Conservation (phyloP, 2,888 invertebrate species). For the Lithosia quadra region DNA sequence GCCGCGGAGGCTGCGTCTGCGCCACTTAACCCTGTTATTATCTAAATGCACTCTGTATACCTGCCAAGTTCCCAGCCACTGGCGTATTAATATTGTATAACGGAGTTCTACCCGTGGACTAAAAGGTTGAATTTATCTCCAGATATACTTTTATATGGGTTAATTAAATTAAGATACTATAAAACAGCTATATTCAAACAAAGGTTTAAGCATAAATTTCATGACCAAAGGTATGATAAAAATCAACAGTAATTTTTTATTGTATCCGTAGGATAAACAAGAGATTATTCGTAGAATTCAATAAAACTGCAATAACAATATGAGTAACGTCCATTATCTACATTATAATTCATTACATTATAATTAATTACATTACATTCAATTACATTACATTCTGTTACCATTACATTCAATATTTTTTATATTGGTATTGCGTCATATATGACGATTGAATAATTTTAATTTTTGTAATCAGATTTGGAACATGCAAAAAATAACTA, state of each 20-base stretch:
- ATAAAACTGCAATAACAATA: background rate
- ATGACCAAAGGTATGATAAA: background rate
- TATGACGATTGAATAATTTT: too few species aligned
- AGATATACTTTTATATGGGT: conserved; percentile 2
- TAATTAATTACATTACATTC: background rate
- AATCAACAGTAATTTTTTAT: too few species aligned
- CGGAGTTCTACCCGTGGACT: background rate
- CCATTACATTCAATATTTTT: too few species aligned
- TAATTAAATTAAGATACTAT: background rate
- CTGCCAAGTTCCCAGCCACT: conserved; percentile 54
- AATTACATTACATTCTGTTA: too few species aligned
- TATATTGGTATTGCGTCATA: too few species aligned
- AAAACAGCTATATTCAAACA: background rate
- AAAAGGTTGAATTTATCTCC: background rate
- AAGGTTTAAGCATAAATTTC: background rate
- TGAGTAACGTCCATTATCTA: background rate
- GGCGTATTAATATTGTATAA: conserved; percentile 39
- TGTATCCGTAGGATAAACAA: too few species aligned
- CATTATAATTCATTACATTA: background rate
- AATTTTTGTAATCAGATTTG: too few species aligned
- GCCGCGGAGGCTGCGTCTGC: conserved; percentile 53
- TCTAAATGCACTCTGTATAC: conserved; percentile 63
- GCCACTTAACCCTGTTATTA: conserved; percentile 66
- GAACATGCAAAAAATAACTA: too few species aligned
- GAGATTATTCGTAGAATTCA: background rate